Percentiles rank a stretch among this genome's conserved stretches.
Conservation (phyloP, 2,113 vertebrate species). For the Aegithalos caudatus region DNA sequence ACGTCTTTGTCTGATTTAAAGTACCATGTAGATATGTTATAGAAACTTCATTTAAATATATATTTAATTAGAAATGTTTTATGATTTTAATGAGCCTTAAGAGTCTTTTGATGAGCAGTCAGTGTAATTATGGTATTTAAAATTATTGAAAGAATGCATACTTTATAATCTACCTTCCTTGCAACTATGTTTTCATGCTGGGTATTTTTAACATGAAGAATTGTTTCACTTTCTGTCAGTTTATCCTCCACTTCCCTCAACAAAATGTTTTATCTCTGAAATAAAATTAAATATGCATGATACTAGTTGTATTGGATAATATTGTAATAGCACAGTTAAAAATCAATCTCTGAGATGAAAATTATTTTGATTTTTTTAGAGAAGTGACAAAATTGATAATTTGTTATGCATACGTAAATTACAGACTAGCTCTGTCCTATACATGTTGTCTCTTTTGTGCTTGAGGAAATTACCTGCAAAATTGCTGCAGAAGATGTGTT, state of each 20-base stretch:
- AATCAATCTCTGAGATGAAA: conserved; percentile 52
- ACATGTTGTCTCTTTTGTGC: conserved; percentile 25
- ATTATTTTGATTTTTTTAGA: conserved; percentile 62
- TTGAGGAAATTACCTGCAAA: conserved; percentile 53
- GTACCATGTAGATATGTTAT: conserved; percentile 62
- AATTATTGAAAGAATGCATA: conserved; percentile 78
- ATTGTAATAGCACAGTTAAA: conserved; percentile 44
- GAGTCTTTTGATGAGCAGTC: conserved; percentile 76
- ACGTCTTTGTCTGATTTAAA: conserved; percentile 70
- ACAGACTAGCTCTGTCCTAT: background rate
- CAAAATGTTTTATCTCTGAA: conserved; percentile 69
- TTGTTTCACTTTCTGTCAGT: conserved; percentile 70
- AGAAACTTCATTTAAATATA: conserved; percentile 78
- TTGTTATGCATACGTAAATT: conserved; percentile 44
- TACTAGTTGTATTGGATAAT: conserved; percentile 51
- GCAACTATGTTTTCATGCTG: conserved; percentile 66
- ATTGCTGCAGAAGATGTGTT: conserved; percentile 2
- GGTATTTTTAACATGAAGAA: conserved; percentile 70
- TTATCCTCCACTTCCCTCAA: conserved; percentile 57
- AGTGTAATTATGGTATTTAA: conserved; percentile 79
- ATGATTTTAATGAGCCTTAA: conserved; percentile 79
- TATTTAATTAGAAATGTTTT: conserved; percentile 81
- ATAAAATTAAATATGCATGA: conserved; percentile 68
- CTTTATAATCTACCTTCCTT: conserved; percentile 76
- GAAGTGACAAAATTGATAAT: conserved; percentile 50